Conservation (phyloP, 2,888 invertebrate genomes). For the Agriopis aurantiaria region DNA sequence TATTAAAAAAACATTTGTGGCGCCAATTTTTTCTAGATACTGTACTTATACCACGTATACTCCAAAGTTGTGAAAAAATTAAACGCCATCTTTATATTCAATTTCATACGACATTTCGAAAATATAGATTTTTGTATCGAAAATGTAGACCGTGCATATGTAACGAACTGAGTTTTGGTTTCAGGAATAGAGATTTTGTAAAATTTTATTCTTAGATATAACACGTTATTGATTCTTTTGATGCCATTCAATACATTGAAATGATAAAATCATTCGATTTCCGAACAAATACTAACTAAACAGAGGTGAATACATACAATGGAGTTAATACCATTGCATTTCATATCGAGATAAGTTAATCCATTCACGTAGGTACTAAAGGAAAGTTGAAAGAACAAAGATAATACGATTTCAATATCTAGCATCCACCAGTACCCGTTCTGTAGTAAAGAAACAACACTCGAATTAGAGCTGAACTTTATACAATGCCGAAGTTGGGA, state of each 20-base stretch:
- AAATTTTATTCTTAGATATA: no score
- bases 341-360: conserved; percentile 9
- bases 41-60: no score
- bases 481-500: conserved; percentile 17
- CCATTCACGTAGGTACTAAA: conserved; percentile 16
- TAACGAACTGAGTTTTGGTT: no score
- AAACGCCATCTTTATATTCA: no score
- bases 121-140: no score
- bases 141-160: no score
- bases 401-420: conserved; percentile 32
- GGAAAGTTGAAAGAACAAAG: conserved; percentile 23
- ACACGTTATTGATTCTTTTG: not conserved
- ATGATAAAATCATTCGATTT: not conserved
- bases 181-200: no score
- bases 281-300: not conserved
- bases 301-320: not conserved
- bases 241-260: no score
- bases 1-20: no score
- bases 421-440: not conserved
- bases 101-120: no score
- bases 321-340: not conserved
- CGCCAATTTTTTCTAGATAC: no score
- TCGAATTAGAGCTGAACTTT: conserved; percentile 27
- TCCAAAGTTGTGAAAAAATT: no score
- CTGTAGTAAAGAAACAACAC: conserved; percentile 23